Evolutionary conservation across 2,888 invertebrate species (phyloP), one percentile per base, ranked within the genome.

Genomic region (Doris montereyensis): DNA sequence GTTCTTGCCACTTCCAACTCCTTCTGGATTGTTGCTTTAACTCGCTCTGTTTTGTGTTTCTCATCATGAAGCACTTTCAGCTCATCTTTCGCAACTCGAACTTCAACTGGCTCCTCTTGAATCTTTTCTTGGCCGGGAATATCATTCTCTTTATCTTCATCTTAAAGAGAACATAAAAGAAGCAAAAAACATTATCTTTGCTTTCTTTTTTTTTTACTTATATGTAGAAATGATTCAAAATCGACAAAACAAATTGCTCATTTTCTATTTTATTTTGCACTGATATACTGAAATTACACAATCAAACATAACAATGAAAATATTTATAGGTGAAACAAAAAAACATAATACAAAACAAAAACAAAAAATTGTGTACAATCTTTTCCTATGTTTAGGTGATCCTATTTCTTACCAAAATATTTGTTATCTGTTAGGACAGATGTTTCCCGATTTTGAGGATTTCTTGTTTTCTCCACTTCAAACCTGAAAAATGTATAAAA

Each of bases 1-100:
- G 95, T 94, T 67, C 96, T 94, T 84, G 96, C 96, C 80, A 94
- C 93, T 89, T 96, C 96, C 77, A 97, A 93, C 89, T 97, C 96
- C 76, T 95, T 93, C 90, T 96, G 95, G 2, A 96, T 95, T 65
- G 94, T 94, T 58, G 94, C 94, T 34, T 96, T 93, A 87, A 96
- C 93, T 81, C 94, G 94, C 35, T 96, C 94, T 89, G 95, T 96
- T 71, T 95, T 93, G 88, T 96, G 95, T 88, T 96, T 96, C 91
- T 97, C 97, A 78, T 95, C 94, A 91, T 96, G 95, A 76, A 97
- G 95, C 80, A 95, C 95, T 8, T 95, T 85, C 41, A 91, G 80
- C 74, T 91, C 90, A 68, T 88, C 86, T 24, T 86, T 79, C 2
- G 90, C 90, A 21, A 85, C 83, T 57, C 82, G 83, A 0, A 90